A percentile compares a stretch with the other conserved stretches of the same genome.
Evolutionary conservation across 2,797 vertebrate genomes (phyloP).

Genomic region (Diglossa cyanea): DNA sequence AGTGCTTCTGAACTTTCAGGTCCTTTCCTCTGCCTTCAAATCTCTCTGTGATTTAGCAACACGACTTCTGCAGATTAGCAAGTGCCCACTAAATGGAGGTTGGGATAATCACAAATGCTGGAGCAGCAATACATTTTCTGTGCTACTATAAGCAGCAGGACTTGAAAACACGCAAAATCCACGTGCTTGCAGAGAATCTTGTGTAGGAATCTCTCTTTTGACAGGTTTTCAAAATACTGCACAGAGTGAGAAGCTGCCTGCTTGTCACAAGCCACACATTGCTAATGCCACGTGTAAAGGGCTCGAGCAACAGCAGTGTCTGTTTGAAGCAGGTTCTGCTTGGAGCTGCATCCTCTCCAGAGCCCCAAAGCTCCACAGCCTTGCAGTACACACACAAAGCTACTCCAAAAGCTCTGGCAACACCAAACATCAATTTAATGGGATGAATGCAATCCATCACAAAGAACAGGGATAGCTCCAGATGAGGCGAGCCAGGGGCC

Average conservation of each 20-base stretch:
- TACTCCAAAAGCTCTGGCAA: neutral
- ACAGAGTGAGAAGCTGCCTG: neutral
- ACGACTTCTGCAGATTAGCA: neutral
- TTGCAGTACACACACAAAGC: neutral
- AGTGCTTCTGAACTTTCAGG: neutral
- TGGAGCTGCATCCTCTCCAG: neutral
- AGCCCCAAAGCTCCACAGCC: neutral
- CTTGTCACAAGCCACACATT: neutral
- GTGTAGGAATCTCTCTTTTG: neutral
- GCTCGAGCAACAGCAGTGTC: neutral
- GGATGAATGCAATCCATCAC: neutral
- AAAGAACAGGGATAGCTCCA: neutral
- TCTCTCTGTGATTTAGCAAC: neutral
- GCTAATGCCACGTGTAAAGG: neutral
- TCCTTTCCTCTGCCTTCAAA: neutral
- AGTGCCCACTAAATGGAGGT: neutral
- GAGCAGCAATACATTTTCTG: neutral
- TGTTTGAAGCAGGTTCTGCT: neutral
- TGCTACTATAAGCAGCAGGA: neutral
- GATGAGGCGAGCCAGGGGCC: rapidly evolving
- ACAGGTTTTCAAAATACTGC: neutral
- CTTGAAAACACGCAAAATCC: neutral
- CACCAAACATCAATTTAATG: neutral
- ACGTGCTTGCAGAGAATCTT: neutral
- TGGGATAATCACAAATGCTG: neutral